A percentile compares a stretch with the other conserved stretches of the same genome.
Evolutionary conservation across 1,140 invertebrate species (phyloP).

Genomic region (Anastatus disparis): DNA sequence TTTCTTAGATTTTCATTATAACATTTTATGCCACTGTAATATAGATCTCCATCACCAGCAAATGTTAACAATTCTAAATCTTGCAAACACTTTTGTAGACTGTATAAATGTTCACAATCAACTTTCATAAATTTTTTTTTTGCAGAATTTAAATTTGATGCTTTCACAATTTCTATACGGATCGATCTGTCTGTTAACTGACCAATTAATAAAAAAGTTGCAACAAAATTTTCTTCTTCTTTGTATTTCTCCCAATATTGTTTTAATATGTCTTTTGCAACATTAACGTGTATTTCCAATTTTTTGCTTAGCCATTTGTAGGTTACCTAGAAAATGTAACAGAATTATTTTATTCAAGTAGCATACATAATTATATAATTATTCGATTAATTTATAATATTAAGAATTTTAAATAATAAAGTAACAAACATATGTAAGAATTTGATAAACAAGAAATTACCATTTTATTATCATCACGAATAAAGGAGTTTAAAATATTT

Average conservation of each 20-base stretch:
- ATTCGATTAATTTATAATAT: no score
- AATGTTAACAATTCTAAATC: slow-evolving; percentile 54
- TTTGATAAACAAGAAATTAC: slow-evolving; percentile 43
- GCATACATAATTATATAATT: no score
- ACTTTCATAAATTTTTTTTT: slow-evolving; percentile 57
- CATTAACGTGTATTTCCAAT: slow-evolving; percentile 60
- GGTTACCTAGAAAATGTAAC: slow-evolving; percentile 58
- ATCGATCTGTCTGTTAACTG: slow-evolving; percentile 53
- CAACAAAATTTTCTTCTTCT: slow-evolving; percentile 46
- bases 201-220: slow-evolving; percentile 60
- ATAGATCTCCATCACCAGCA: slow-evolving; percentile 51
- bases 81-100: slow-evolving; percentile 58
- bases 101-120: slow-evolving; percentile 63
- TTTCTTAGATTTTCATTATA: slow-evolving; percentile 49
- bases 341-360: no score
- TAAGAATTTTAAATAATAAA: neutral
- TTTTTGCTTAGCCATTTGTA: slow-evolving; percentile 65
- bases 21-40: slow-evolving; percentile 59
- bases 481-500: slow-evolving; percentile 34
- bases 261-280: slow-evolving; percentile 59
- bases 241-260: slow-evolving; percentile 56
- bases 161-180: slow-evolving; percentile 58
- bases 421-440: neutral
- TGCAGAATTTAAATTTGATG: slow-evolving; percentile 47
- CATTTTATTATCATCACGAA: slow-evolving; percentile 56